These are phyloP conservation scores for Geopemphigus sp. DNA, from an alignment of 1,140 invertebrate genomes.

Conservation along the genomic window DNA sequence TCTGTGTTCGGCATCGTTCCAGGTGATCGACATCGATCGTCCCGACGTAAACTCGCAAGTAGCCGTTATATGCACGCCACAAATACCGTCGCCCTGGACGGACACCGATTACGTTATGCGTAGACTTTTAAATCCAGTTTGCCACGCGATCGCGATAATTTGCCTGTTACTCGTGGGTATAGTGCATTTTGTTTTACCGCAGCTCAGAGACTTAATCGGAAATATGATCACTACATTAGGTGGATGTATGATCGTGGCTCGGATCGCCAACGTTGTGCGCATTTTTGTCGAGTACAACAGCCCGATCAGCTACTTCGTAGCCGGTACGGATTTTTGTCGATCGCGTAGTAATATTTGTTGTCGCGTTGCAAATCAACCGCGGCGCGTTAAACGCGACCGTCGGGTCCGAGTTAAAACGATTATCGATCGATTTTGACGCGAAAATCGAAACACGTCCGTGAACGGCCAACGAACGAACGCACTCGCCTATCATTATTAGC, in stretches of 20 bases:
- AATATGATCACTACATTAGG: constrained; percentile 79
- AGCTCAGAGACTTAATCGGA: constrained; percentile 74
- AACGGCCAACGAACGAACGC: too few species aligned
- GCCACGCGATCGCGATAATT: constrained; percentile 69
- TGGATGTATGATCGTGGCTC: constrained; percentile 70
- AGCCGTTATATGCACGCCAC: constrained; percentile 72
- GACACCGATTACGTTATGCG: constrained; percentile 70
- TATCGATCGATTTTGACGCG: too few species aligned
- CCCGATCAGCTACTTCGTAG: constrained; percentile 74
- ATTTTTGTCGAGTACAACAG: constrained; percentile 76
- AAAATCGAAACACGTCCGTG: too few species aligned
- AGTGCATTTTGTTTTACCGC: constrained; percentile 81
- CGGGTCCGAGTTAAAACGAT: too few species aligned
- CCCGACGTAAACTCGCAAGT: constrained; percentile 60
- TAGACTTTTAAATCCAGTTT: constrained; percentile 71
- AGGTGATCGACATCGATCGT: background rate
- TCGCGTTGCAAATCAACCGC: too few species aligned
- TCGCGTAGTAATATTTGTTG: too few species aligned
- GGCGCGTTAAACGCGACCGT: too few species aligned
- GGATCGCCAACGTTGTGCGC: constrained; percentile 73
- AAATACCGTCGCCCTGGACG: constrained; percentile 66
- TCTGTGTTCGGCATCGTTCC: too few species aligned
- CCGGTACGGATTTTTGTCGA: constrained; percentile 60
- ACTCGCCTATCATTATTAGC: too few species aligned
- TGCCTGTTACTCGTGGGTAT: constrained; percentile 72